Evolutionary conservation across 2,797 vertebrate genomes (phyloP).

Genomic region (Tarsius wallacei): DNA sequence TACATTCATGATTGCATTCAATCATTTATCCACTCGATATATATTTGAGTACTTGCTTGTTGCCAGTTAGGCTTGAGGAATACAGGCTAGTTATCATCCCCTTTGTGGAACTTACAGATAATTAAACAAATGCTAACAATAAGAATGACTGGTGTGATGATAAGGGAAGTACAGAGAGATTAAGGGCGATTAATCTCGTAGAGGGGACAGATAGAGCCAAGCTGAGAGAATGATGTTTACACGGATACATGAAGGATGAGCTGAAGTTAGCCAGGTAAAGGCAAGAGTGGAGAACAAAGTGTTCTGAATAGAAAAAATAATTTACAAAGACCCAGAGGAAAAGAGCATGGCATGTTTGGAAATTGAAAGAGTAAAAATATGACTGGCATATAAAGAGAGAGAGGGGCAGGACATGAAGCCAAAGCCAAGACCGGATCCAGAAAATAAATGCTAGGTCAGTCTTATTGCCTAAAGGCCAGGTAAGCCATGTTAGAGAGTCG

Average conservation of each 20-base stretch:
- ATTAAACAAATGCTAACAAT: constrained; percentile 48
- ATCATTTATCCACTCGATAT: neutral
- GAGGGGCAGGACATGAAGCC: neutral
- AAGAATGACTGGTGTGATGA: constrained; percentile 18
- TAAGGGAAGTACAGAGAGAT: neutral
- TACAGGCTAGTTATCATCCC: neutral
- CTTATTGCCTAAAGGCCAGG: neutral
- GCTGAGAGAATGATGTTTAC: neutral
- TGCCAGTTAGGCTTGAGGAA: neutral
- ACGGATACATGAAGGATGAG: neutral
- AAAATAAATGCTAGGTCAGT: neutral
- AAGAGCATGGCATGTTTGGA: neutral
- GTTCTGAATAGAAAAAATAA: neutral
- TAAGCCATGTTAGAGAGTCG: neutral
- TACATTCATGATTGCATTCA: neutral
- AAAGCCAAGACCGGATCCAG: neutral
- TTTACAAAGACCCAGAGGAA: neutral
- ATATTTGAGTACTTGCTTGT: constrained; percentile 31
- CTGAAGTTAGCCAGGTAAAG: neutral
- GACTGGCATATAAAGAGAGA: neutral
- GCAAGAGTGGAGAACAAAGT: neutral
- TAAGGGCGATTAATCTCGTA: neutral
- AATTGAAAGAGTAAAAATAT: constrained; percentile 1
- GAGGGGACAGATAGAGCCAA: neutral
- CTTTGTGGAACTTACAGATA: constrained; percentile 18